Percentiles rank a stretch among this genome's conserved stretches.
Evolutionary conservation across 2,888 invertebrate genomes (phyloP).

Genomic region (Agrilus mali): DNA sequence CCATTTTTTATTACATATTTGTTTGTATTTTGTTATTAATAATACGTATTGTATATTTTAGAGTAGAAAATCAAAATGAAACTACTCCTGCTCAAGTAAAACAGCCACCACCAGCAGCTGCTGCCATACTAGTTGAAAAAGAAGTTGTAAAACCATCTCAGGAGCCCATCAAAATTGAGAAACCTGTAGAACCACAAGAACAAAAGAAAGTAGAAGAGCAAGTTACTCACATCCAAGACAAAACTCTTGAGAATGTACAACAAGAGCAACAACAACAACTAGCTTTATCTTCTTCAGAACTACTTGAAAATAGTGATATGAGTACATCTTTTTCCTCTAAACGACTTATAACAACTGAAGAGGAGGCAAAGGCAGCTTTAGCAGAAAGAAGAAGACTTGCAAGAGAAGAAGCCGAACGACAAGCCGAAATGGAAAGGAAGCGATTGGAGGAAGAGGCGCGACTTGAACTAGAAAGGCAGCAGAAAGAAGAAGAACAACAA

Average conservation of each 20-base stretch:
- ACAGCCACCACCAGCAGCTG: no score
- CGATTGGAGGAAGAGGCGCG: constrained; percentile 60
- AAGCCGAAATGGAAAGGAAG: constrained; percentile 73
- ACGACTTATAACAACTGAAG: constrained; percentile 72
- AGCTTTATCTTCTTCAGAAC: background rate
- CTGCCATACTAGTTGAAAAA: no score
- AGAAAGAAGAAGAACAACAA: constrained; percentile 74
- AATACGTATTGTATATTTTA: no score
- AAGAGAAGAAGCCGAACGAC: constrained; percentile 81
- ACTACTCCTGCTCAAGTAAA: no score
- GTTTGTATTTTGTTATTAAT: no score
- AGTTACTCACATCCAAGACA: constrained; percentile 8
- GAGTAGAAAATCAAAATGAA: no score
- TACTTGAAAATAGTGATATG: constrained; percentile 23
- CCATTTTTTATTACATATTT: no score
- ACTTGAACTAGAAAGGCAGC: constrained; percentile 56
- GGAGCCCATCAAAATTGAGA: constrained; percentile 1
- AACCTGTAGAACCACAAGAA: constrained; percentile 7
- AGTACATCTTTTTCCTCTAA: constrained; percentile 54
- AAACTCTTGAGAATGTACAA: background rate
- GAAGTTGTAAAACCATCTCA: background rate
- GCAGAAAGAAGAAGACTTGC: constrained; percentile 81
- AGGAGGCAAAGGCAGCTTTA: constrained; percentile 85
- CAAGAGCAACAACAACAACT: no score
- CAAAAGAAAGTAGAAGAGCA: constrained; percentile 6